A percentile compares a stretch with the other conserved stretches of the same genome.
phyloP scores from a whole-genome alignment of 2,113 vertebrate species.

The Cheilinus undulatus region DNA sequence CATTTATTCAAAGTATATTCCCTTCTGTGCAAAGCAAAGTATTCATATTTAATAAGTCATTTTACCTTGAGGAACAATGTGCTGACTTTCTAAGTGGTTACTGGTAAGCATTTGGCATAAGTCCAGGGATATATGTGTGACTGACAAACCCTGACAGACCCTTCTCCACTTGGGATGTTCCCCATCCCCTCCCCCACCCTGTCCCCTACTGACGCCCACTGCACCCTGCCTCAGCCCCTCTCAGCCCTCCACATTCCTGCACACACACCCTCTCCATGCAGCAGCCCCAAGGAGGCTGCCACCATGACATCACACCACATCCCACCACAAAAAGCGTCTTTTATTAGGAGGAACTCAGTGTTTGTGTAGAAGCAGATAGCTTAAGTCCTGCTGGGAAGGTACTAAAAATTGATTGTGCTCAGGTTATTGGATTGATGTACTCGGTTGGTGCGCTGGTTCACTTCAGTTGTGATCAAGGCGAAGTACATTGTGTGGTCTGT shows the following conservation, averaged over 20 bases:
- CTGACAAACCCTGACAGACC: slow-evolving; percentile 61
- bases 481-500: slow-evolving; percentile 24
- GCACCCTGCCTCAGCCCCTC: slow-evolving; percentile 69
- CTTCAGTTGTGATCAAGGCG: slow-evolving; percentile 20
- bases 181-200: slow-evolving; percentile 70
- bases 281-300: slow-evolving; percentile 59
- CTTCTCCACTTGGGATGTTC: slow-evolving; percentile 61
- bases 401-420: slow-evolving; percentile 56
- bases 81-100: slow-evolving; percentile 47
- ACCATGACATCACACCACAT: slow-evolving; percentile 74
- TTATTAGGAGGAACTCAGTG: slow-evolving; percentile 59
- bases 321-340: slow-evolving; percentile 68
- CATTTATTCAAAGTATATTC: neutral
- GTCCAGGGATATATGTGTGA: slow-evolving; percentile 28
- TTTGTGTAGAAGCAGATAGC: slow-evolving; percentile 50
- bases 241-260: slow-evolving; percentile 74
- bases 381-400: slow-evolving; percentile 43
- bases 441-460: slow-evolving; percentile 33
- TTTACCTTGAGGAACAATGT: slow-evolving; percentile 36
- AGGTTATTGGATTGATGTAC: slow-evolving; percentile 40
- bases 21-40: slow-evolving; percentile 8
- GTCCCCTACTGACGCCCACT: slow-evolving; percentile 67
- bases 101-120: slow-evolving; percentile 53
- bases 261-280: slow-evolving; percentile 67
- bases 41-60: slow-evolving; percentile 26